Conservation (phyloP, 2,113 vertebrate species). For the Anhinga rufa region DNA sequence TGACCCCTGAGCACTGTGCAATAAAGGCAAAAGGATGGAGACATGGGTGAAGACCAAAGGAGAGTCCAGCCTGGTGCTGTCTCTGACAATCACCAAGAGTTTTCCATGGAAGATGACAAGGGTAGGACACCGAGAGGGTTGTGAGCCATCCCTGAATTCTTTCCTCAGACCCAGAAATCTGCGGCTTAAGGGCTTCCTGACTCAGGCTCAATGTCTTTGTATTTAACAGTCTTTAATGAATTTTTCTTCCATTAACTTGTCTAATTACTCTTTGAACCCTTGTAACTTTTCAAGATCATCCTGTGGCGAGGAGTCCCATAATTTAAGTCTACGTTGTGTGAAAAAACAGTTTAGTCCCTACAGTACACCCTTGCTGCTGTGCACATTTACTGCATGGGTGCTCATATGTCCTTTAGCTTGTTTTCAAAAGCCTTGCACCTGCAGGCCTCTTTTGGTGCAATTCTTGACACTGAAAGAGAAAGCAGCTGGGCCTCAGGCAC, state of each 20-base stretch:
- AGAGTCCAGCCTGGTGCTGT: neutral
- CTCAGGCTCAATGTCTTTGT: neutral
- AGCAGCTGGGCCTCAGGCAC: neutral
- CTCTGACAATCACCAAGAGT: neutral
- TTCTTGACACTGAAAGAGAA: neutral
- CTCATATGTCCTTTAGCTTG: neutral
- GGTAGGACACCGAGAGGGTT: neutral
- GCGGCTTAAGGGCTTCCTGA: neutral
- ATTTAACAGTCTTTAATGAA: neutral
- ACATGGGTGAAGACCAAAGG: neutral
- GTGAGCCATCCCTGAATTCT: neutral
- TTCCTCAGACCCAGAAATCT: neutral
- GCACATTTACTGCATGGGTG: neutral
- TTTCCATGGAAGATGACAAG: neutral
- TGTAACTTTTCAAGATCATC: neutral
- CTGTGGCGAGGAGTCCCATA: fast-evolving
- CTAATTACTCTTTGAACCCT: neutral
- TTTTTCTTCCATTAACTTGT: neutral
- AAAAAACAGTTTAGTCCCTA: neutral
- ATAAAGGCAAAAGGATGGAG: neutral
- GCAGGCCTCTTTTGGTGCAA: neutral
- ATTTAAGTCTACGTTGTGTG: neutral
- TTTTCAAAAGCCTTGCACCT: neutral
- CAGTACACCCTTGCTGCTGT: neutral
- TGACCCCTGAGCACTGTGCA: neutral